Conservation (phyloP, 2,113 vertebrate species). For the Otocyon megalotis region DNA sequence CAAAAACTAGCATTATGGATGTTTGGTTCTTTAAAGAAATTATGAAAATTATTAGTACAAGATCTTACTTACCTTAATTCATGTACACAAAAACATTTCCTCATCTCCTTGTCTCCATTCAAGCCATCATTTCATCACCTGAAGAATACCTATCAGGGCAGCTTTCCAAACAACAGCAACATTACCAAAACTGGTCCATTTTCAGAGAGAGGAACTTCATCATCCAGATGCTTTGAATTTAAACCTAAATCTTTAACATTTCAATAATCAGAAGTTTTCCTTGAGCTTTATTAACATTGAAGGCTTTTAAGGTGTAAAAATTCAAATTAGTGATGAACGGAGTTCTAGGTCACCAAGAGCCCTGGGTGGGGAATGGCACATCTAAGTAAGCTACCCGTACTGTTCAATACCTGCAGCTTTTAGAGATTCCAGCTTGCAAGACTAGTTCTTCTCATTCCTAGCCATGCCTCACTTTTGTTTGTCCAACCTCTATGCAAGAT, state of each 20-base stretch:
- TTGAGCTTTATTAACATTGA: neutral
- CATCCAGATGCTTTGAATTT: neutral
- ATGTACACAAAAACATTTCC: neutral
- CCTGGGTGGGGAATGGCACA: neutral
- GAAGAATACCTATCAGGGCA: neutral
- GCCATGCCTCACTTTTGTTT: neutral
- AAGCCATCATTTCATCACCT: neutral
- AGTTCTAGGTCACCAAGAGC: neutral
- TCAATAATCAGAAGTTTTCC: neutral
- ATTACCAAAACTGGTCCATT: neutral
- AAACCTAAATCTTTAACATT: neutral
- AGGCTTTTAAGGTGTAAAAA: neutral
- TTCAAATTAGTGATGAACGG: neutral
- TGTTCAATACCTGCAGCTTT: neutral
- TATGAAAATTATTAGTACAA: neutral
- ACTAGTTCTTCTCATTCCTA: neutral
- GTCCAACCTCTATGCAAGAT: neutral
- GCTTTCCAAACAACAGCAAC: neutral
- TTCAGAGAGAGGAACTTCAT: neutral
- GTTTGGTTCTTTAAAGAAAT: neutral
- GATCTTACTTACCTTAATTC: neutral
- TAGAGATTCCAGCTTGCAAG: fast-evolving
- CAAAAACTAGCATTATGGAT: neutral
- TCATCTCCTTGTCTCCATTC: neutral
- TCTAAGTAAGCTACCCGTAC: fast-evolving